Percentiles rank a stretch among this genome's conserved stretches.
Conservation (phyloP, 2,888 invertebrate species). For the Platycheirus albimanus region DNA sequence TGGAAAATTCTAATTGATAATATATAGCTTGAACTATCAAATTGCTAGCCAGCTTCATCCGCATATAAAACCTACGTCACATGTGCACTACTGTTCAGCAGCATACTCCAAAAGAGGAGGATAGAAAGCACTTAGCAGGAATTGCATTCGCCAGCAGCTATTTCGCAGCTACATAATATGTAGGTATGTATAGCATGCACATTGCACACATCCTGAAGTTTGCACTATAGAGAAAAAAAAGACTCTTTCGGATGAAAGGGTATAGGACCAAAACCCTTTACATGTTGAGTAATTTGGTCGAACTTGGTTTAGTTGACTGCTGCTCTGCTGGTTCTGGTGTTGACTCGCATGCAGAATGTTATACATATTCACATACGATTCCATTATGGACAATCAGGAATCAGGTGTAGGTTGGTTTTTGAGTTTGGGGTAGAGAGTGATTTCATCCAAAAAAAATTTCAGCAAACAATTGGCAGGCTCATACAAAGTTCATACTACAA, state of each 20-base stretch:
- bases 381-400: slow-evolving; percentile 15
- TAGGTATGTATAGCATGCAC: too few species aligned
- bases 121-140: slow-evolving; percentile 44
- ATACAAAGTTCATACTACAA: slow-evolving; percentile 32
- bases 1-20: slow-evolving; percentile 58
- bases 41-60: slow-evolving; percentile 29
- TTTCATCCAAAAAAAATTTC: slow-evolving; percentile 49
- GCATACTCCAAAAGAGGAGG: slow-evolving; percentile 10
- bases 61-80: not conserved
- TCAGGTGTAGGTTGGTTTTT: not conserved
- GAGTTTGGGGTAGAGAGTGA: not conserved
- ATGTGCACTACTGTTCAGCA: not conserved
- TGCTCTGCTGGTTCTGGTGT: slow-evolving; percentile 1
- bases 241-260: slow-evolving; percentile 25
- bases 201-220: not conserved
- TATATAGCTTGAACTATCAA: slow-evolving; percentile 46
- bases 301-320: slow-evolving; percentile 50
- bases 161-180: not conserved
- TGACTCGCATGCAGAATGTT: slow-evolving; percentile 20
- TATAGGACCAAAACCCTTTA: slow-evolving; percentile 18
- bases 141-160: slow-evolving; percentile 37
- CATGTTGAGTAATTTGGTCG: slow-evolving; percentile 47
- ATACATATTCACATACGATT: slow-evolving; percentile 29
- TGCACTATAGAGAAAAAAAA: not conserved
- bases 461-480: slow-evolving; percentile 48